Base-by-base conservation (phyloP, 1,140 invertebrate species). In the Orius laevigatus region DNA sequence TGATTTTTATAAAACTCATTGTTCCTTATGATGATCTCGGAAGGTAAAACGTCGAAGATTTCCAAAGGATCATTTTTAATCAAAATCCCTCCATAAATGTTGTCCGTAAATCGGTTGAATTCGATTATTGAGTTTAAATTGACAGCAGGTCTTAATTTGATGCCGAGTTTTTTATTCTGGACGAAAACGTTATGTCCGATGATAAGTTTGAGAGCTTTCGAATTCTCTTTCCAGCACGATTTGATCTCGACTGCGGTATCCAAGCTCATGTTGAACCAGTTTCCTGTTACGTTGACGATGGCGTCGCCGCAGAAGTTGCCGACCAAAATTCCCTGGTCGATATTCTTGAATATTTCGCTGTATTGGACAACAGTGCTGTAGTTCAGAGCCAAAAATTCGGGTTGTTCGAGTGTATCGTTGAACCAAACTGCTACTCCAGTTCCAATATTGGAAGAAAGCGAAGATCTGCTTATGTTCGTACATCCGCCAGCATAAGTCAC, bases 401-500 rank as follows among this genome's bases (percentile, higher is more conserved):
- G 66, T 1, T 69, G 66, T 58, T 88, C 76, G 60, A 77, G 75
- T 10, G 84, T 88, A 58, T 93, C 78, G 60, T 96, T 95, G 9
- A 58, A 50, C 53, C 59, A 58, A 16, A 61, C 41, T 87, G 67
- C 84, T 83, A 92, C 62, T n/a, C 90, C 91, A 56, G 81, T 79
- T 5, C 85, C 81, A 33, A 71, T 69, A 63, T 95, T 95, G 0
- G 75, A 92, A 52, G 71, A 80, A 38, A 89, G 62, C 11, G 73
- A 79, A 20, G 79, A 82, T 57, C 76, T 69, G 9, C 91, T 92
- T 33, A 97, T 71, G 58, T 97, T 91, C 45, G 84, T 71, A 51
- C 79, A 81, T 2, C 93, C 92, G 1, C 92, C 91, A 1, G 84
- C 81, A 49, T 88, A 86, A 0, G 90, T 93, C 3, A 96, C 81